Evolutionary conservation across 2,113 vertebrate genomes (phyloP), one percentile per base, ranked within the genome.

Genomic region (Psammodynastes pulverulentus): DNA sequence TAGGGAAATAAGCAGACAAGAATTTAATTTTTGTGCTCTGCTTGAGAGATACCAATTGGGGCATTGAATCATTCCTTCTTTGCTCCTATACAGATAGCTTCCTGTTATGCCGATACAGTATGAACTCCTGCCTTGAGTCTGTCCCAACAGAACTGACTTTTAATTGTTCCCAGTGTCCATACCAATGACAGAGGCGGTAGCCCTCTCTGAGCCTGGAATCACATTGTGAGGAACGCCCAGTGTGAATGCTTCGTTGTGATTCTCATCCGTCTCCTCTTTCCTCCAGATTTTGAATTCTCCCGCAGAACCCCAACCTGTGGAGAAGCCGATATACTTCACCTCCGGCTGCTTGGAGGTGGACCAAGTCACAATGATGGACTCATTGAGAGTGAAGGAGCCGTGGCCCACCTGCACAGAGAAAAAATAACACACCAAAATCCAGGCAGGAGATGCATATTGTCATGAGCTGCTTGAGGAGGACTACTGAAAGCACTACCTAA

Each of bases 211-310:
- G 92, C 99, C 98, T 19, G 98, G 98, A 90, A 99, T 98, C 95
- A 98, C 97, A 84, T 98, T 99, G 93, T 98, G 98, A 0, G 98
- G 98, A 89, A 99, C 97, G 53, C 98, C 99, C 95, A 99, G 97
- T 86, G 99, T 99, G 95, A 99, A 99, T 34, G 98, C 99, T 96
- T 99, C 98, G 62, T 98, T 99, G 97, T 99, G 98, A 97, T 99
- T 99, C 96, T 99, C 98, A n/a, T 99, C 99, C 39, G 97, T 97
- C 93, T 98, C 98, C 95, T 98, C 98, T 96, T 99, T 99, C 95
- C 98, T 98, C 99, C 99, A 99, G 97, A 99, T 98, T 95, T 98
- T 98, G 97, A 99, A 99, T 97, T 99, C 98, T 58, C 99, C 99
- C 84, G 97, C 97, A 46, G 99, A 99, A 93, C 99, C 99, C 99